Base-by-base conservation (phyloP, 2,113 vertebrate species). In the Embiotoca jacksoni region DNA sequence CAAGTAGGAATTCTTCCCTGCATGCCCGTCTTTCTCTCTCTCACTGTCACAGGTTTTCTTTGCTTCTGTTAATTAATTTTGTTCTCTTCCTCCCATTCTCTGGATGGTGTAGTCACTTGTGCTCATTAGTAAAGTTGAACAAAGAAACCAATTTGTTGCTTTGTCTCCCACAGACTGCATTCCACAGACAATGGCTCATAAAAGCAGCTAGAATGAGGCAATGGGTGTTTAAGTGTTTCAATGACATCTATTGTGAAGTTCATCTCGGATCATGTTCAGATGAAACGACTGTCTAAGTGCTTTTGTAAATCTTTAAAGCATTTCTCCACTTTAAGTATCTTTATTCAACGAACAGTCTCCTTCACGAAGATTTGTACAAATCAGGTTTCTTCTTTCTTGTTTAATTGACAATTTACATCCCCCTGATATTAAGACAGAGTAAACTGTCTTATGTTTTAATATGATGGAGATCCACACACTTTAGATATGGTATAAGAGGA, bases 61-160 rank as follows among this genome's bases (percentile, higher is more conserved):
- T 50, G 16, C 10, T 41, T 68, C 33, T 39, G 2, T 44, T 58
- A 9, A 46, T 6, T 56, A 66, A 55, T 3, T n/a, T 31, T 70
- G 60, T 9, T 79, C 2, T 44, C 13, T 10, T 7, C n/a, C 13
- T 41, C 14, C 60, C n/a, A 31, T 61, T 61, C 3, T 75, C n/a
- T 50, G 8, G n/a, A 59, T 32, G 44, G n/a, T 62, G 35, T 52
- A 32, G 10, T 73, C 15, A 65, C 54, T 57, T 36, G 53, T 50
- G 47, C 67, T 81, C 67, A 82, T 80, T 66, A 53, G 44, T n/a
- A 61, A 36, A 72, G 55, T 66, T 72, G 33, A 67, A 50, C 16
- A 8, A 46, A 82, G 71, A 72, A 60, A 75, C 37, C 59, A 56
- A 50, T 59, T 33, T 53, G 46, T 78, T 57, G 16, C 60, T 55